phyloP scores from a whole-genome alignment of 1,140 invertebrate genomes.

The Listronotus oregonensis region DNA sequence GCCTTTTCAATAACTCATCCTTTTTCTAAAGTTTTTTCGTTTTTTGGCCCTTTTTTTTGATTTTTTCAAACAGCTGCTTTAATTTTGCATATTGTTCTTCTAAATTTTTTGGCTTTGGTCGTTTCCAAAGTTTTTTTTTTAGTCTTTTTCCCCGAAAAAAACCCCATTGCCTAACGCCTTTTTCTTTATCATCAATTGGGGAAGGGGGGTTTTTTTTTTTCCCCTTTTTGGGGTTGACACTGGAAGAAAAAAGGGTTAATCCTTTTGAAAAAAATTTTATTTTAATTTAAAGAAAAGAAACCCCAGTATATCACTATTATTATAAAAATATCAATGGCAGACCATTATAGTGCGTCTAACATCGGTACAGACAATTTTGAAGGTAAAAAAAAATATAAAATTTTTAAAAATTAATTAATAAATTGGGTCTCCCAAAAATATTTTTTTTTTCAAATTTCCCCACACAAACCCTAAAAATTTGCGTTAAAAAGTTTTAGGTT shows the following conservation, averaged over 20 bases:
- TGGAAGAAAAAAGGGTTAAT: slow-evolving; percentile 8
- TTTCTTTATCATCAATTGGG: slow-evolving; percentile 38
- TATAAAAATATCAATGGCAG: background rate
- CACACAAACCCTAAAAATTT: too few species aligned
- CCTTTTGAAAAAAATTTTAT: too few species aligned
- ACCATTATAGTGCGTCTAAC: background rate
- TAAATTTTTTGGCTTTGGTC: slow-evolving; percentile 20
- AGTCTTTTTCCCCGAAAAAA: slow-evolving; percentile 32
- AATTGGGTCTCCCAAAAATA: too few species aligned
- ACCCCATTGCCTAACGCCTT: slow-evolving; percentile 33
- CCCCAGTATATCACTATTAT: slow-evolving; percentile 11
- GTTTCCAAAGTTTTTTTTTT: slow-evolving; percentile 32
- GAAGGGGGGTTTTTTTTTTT: slow-evolving; percentile 34
- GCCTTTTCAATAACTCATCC: slow-evolving; percentile 43
- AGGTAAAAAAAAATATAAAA: too few species aligned
- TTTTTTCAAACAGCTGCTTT: slow-evolving; percentile 38
- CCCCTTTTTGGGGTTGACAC: slow-evolving; percentile 39
- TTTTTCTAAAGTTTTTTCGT: slow-evolving; percentile 44
- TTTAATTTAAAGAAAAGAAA: too few species aligned
- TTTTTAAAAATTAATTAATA: too few species aligned
- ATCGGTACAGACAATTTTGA: too few species aligned
- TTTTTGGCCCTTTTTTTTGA: slow-evolving; percentile 41
- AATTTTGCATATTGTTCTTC: slow-evolving; percentile 40
- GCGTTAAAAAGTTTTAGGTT: too few species aligned
- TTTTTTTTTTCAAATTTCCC: too few species aligned